Evolutionary conservation across 1,140 invertebrate genomes (phyloP), one percentile per base, ranked within the genome.

Genomic region (Idris sp.): DNA sequence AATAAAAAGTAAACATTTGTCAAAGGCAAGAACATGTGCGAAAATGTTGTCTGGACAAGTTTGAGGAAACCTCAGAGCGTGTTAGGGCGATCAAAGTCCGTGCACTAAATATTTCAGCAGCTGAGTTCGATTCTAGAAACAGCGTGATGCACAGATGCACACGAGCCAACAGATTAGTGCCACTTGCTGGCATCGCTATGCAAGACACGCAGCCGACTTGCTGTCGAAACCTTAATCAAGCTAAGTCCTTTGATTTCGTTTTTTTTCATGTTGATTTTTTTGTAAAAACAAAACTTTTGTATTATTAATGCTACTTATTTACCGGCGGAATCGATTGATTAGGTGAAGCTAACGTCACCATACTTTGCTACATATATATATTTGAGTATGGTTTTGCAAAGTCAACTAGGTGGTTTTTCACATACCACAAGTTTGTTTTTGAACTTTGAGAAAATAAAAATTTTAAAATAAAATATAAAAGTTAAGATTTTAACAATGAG

Each of bases 101-200:
- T 36, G 59, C 61, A 75, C 73, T 82, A 76, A 82, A 82, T 82
- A 82, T 82, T 82, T 80, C 74, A 82, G 77, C 44, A 69, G 67
- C 43, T 6, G 64, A 51, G 33, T 79, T 79, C 73, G 79, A 79
- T 78, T 73, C 69, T 62, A 49, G 69, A 54, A 58, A 36, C 56
- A 44, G 14, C 25, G 78, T 67, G 54, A 58, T 58, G 67, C 65
- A 71, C 74, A 69, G 69, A 79, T 79, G 79, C 68, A 82, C 77
- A 77, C 61, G 62, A 74, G 77, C 80, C 74, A 79, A 80, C 76
- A 77, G 79, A 80, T 80, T 79, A 80, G 77, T 78, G 68, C 58
- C 77, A 80, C 77, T 78, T 79, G 79, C 74, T 61, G 72, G 10
- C 46, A 65, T 78, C 73, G 51, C 54, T 79, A 76, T 77, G 71